Percentiles rank a stretch among this genome's conserved stretches.
These are phyloP conservation scores for Atopsyche davidsoni DNA, from an alignment of 1,140 invertebrate genomes.

Conservation along the genomic window DNA sequence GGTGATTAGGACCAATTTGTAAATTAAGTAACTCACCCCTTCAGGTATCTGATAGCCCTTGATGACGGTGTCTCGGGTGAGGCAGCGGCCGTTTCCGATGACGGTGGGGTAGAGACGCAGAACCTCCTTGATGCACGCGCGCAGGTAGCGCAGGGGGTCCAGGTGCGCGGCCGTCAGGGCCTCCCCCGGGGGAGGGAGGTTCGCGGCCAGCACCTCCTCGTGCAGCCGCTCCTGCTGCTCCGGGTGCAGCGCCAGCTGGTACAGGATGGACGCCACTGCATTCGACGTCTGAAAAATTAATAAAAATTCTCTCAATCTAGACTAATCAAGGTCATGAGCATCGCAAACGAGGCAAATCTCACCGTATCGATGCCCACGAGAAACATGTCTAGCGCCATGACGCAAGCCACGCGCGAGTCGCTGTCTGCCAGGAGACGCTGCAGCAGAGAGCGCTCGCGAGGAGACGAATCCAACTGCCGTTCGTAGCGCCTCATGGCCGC, in stretches of 20 bases:
- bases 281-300: slow-evolving; percentile 71
- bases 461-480: slow-evolving; percentile 38
- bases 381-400: slow-evolving; percentile 76
- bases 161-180: slow-evolving; percentile 57
- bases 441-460: slow-evolving; percentile 37
- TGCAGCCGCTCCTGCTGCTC: slow-evolving; percentile 68
- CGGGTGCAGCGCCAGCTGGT: slow-evolving; percentile 68
- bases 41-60: slow-evolving; percentile 81
- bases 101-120: slow-evolving; percentile 86
- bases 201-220: slow-evolving; percentile 53
- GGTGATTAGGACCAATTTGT: too few species aligned
- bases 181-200: slow-evolving; percentile 44
- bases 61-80: slow-evolving; percentile 72
- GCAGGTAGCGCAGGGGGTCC: slow-evolving; percentile 70
- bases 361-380: slow-evolving; percentile 84
- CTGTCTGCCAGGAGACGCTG: slow-evolving; percentile 53
- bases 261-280: slow-evolving; percentile 68
- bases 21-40: slow-evolving; percentile 62
- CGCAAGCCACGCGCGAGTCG: slow-evolving; percentile 63
- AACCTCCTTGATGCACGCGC: slow-evolving; percentile 86
- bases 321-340: too few species aligned
- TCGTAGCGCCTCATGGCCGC: slow-evolving; percentile 45
- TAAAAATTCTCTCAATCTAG: too few species aligned
- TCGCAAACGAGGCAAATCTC: too few species aligned
- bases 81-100: slow-evolving; percentile 75